These are phyloP conservation scores for Exephanes ischioxanthus DNA, from an alignment of 2,888 invertebrate species.

Conservation along the genomic window DNA sequence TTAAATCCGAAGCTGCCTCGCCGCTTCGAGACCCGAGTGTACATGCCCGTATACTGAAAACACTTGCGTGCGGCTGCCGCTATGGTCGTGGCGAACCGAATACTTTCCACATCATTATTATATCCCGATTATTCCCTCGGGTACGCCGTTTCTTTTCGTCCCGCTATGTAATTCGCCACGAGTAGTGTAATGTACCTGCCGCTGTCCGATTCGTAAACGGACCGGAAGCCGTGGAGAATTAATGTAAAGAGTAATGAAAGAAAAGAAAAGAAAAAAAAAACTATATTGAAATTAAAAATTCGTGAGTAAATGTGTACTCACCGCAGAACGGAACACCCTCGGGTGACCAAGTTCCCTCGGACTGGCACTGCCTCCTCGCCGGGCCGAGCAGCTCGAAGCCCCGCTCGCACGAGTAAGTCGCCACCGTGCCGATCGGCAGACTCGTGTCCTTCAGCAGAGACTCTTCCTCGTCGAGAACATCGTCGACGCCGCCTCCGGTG, in stretches of 20 bases:
- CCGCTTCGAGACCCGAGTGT: conserved; percentile 38
- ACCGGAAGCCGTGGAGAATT: conserved; percentile 12
- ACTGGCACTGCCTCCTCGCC: conserved; percentile 90
- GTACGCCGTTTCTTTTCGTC: conserved; percentile 13
- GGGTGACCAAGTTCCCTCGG: conserved; percentile 92
- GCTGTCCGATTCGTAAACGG: background rate
- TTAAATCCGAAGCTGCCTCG: conserved; percentile 69
- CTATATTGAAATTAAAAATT: background rate
- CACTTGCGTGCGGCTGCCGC: conserved; percentile 18
- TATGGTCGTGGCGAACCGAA: conserved; percentile 7
- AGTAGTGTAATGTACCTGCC: background rate
- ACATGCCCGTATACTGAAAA: conserved; percentile 28
- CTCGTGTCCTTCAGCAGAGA: conserved; percentile 86
- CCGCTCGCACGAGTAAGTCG: conserved; percentile 94
- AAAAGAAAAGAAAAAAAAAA: background rate
- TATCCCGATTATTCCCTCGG: conserved; percentile 29
- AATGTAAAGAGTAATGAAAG: background rate
- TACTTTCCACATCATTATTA: conserved; percentile 39
- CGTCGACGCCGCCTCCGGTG: conserved; percentile 85
- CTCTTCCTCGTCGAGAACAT: conserved; percentile 83
- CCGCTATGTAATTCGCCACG: conserved; percentile 12
- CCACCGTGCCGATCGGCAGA: conserved; percentile 88
- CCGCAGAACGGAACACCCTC: conserved; percentile 98
- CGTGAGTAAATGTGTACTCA: conserved; percentile 86
- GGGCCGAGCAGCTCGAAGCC: conserved; percentile 97